Percentiles rank a stretch among this genome's conserved stretches.
These are phyloP conservation scores for Cygnus buccinator DNA, from an alignment of 2,113 vertebrate species.

Conservation along the genomic window DNA sequence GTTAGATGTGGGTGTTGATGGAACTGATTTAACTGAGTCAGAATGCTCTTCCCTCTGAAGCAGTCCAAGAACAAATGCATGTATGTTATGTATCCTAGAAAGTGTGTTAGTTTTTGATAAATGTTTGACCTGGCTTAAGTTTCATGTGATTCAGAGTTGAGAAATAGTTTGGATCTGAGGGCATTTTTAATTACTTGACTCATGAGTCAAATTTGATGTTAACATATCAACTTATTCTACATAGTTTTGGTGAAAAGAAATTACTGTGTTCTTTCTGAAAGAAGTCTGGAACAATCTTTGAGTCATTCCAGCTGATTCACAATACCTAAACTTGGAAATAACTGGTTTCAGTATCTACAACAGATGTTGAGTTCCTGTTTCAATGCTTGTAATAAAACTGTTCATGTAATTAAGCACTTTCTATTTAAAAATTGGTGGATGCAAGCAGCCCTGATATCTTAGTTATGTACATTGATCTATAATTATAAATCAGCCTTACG, in stretches of 20 bases:
- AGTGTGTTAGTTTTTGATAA: neutral
- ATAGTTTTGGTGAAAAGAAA: neutral
- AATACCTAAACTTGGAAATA: neutral
- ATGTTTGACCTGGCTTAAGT: neutral
- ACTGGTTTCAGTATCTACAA: neutral
- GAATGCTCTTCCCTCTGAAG: neutral
- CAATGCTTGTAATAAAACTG: neutral
- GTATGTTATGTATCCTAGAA: fast-evolving
- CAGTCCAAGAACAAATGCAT: neutral
- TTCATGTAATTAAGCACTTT: neutral
- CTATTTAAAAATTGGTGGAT: neutral
- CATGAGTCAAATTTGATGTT: neutral
- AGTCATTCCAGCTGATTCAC: constrained; percentile 53
- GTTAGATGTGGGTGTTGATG: neutral
- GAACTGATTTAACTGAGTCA: neutral
- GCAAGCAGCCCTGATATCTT: neutral
- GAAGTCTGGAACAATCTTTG: neutral
- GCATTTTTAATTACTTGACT: neutral
- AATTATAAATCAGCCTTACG: neutral
- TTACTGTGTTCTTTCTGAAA: neutral
- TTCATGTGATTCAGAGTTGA: neutral
- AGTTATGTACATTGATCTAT: neutral
- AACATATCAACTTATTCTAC: neutral
- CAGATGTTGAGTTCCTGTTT: constrained; percentile 19
- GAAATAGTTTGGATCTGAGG: neutral